phyloP scores from a whole-genome alignment of 2,797 vertebrate genomes.

The Intellagama lesueurii region DNA sequence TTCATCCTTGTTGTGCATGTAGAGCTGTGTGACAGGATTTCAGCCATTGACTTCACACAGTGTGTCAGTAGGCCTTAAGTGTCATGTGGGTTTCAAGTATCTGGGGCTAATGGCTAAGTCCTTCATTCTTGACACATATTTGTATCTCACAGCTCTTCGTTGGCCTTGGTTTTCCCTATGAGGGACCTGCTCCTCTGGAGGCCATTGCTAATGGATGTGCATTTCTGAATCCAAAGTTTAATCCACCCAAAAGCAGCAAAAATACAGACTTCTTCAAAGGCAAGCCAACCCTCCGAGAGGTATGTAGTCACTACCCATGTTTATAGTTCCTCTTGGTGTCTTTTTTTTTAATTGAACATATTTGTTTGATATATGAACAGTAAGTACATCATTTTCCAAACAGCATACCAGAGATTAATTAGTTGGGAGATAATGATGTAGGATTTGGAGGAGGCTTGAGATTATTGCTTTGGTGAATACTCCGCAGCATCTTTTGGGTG shows the following conservation, averaged over 20 bases:
- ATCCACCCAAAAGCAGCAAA: conserved; percentile 96
- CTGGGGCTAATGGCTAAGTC: too few relatives aligned
- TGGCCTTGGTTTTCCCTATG: conserved; percentile 96
- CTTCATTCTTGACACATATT: not conserved
- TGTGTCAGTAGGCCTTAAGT: not conserved
- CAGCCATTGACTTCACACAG: too few relatives aligned
- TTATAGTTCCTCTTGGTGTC: not conserved
- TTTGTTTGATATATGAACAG: not conserved
- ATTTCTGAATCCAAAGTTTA: conserved; percentile 96
- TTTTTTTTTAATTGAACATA: not conserved
- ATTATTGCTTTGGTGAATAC: not conserved
- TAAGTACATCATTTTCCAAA: conserved; percentile 20
- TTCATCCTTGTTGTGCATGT: too few relatives aligned
- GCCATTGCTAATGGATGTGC: conserved; percentile 97
- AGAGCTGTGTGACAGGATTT: too few relatives aligned
- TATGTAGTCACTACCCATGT: conserved; percentile 65
- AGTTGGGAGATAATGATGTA: not conserved
- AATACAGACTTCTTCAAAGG: conserved; percentile 99
- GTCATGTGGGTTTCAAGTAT: not conserved
- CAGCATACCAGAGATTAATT: not conserved
- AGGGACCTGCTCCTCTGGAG: conserved; percentile 95
- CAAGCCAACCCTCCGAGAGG: conserved; percentile 97
- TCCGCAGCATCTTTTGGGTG: not conserved
- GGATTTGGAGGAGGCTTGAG: not conserved
- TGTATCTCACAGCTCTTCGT: conserved; percentile 89